Conservation (phyloP, 2,888 invertebrate genomes). For the Deilephila elpenor region DNA sequence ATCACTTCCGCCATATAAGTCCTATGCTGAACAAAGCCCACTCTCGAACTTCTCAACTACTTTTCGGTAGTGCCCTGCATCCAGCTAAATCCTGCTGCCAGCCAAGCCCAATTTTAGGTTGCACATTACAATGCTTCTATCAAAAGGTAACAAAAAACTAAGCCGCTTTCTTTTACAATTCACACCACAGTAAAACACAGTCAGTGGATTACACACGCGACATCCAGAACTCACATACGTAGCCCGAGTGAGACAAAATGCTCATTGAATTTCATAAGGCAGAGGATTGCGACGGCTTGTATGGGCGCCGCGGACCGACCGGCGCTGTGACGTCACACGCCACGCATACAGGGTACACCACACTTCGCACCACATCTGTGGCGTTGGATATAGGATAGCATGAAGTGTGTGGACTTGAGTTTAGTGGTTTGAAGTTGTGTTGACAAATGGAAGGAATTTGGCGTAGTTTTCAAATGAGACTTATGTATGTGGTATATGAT, state of each 20-base stretch:
- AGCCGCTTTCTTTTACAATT: not conserved
- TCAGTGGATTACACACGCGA: slow-evolving; percentile 33
- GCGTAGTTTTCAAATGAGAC: too few relatives aligned
- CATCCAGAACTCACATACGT: slow-evolving; percentile 47
- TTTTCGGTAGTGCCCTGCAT: too few relatives aligned
- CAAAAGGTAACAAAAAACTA: not conserved
- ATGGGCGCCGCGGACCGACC: slow-evolving; percentile 9
- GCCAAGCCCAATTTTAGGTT: not conserved
- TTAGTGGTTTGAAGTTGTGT: not conserved
- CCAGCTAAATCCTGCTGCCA: too few relatives aligned
- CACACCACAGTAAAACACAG: slow-evolving; percentile 28
- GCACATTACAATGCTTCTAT: not conserved
- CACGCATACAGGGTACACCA: not conserved
- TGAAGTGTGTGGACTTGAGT: not conserved
- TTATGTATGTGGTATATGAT: too few relatives aligned
- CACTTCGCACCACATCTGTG: not conserved
- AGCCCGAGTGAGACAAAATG: slow-evolving; percentile 63
- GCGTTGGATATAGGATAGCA: not conserved
- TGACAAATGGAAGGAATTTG: too few relatives aligned
- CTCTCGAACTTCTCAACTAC: too few relatives aligned
- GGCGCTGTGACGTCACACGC: slow-evolving; percentile 14
- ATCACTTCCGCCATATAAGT: too few relatives aligned
- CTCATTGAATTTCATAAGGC: slow-evolving; percentile 77
- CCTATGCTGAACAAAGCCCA: too few relatives aligned
- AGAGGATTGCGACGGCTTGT: slow-evolving; percentile 38